Base-by-base conservation (phyloP, 2,113 vertebrate species). In the Nannospalax galili region DNA sequence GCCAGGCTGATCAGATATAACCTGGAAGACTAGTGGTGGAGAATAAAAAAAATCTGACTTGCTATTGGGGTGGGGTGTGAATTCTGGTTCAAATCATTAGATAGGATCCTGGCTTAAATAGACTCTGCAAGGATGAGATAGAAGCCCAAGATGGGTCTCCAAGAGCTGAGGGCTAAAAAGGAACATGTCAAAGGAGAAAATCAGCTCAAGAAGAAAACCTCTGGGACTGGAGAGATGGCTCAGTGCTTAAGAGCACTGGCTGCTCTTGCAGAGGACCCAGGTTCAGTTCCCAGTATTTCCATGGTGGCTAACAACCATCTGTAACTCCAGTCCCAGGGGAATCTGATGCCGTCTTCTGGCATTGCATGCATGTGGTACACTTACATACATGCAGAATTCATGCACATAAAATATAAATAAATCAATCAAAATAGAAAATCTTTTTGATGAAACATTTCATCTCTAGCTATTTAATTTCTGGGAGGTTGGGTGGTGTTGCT, bases 371-470 rank as follows among this genome's bases (percentile, higher is more conserved):
- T n/a, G n/a, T n/a, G n/a, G n/a, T n/a, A n/a, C n/a, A n/a, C n/a
- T n/a, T n/a, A n/a, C n/a, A n/a, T n/a, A n/a, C n/a, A n/a, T n/a
- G n/a, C n/a, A n/a, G n/a, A n/a, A n/a, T n/a, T n/a, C n/a, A n/a
- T n/a, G n/a, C n/a, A n/a, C n/a, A n/a, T n/a, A n/a, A n/a, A n/a
- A n/a, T n/a, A n/a, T n/a, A n/a, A n/a, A n/a, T n/a, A n/a, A n/a
- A n/a, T n/a, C n/a, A n/a, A n/a, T n/a, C n/a, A n/a, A n/a, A n/a
- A n/a, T n/a, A n/a, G n/a, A n/a, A n/a, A n/a, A n/a, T n/a, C n/a
- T 84, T 92, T 93, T 96, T 75, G 40, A 93, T 8, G 58, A 92
- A 56, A 56, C 45, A 77, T 48, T 72, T 60, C 64, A 20, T 84
- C 30, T 20, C 7, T n/a, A 89, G 77, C 26, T 26, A 77, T 73